phyloP scores from a whole-genome alignment of 2,888 invertebrate species.

The Oscheius sp. region DNA sequence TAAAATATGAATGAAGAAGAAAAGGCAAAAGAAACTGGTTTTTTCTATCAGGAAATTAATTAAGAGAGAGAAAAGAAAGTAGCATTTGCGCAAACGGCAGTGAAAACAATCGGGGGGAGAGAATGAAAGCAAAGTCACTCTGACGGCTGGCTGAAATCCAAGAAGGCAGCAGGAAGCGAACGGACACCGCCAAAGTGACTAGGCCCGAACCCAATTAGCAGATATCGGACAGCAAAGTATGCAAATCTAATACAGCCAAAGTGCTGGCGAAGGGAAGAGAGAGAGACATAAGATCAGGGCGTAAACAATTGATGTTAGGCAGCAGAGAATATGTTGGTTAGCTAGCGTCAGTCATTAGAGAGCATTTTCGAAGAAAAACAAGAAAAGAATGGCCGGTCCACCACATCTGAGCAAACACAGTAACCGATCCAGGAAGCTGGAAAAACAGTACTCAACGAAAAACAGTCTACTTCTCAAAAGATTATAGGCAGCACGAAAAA shows the following conservation, averaged over 20 bases:
- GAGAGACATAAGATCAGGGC: background rate
- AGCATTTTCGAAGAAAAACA: constrained; percentile 5
- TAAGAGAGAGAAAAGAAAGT: background rate
- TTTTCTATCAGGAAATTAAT: background rate
- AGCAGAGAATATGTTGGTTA: background rate
- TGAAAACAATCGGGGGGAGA: background rate
- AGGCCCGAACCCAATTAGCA: constrained; percentile 7
- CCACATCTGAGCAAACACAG: constrained; percentile 29
- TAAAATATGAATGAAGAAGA: background rate
- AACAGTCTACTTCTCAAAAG: too few relatives aligned
- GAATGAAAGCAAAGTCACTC: background rate
- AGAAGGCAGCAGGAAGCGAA: constrained; percentile 9
- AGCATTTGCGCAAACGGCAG: too few relatives aligned
- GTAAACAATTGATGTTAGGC: constrained; percentile 15
- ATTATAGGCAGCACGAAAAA: constrained; percentile 1
- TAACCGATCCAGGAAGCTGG: constrained; percentile 20
- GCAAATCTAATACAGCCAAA: constrained; percentile 21
- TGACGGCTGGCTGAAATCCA: constrained; percentile 2
- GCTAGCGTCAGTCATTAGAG: background rate
- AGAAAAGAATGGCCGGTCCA: constrained; percentile 10
- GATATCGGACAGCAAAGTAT: constrained; percentile 24
- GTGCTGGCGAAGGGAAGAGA: background rate
- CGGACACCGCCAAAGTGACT: background rate
- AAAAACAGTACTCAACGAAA: too few relatives aligned
- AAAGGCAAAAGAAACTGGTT: background rate